Evolutionary conservation across 30 jellyfish, hydroid and myxozoan genomes (phyloP), one percentile per base, ranked within the genome.

Genomic region (Phacellophora camtschatica): DNA sequence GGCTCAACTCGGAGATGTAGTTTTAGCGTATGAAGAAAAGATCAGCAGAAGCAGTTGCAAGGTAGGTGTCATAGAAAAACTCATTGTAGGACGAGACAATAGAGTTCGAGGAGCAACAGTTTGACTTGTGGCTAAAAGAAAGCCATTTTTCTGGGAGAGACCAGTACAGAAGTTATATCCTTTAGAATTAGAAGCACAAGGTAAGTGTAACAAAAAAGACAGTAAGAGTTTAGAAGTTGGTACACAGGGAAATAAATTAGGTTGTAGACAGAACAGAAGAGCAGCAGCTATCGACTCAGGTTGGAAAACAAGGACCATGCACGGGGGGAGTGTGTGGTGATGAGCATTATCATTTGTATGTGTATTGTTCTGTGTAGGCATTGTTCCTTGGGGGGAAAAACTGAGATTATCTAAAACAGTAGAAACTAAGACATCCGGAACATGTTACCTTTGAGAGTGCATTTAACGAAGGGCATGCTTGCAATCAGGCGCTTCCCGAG

Each of bases 321-420:
- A 10, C 20, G 67, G 67, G 67, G 67, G 67, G 67, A 53, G 67
- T 53, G 67, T 53, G 67, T 53, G 67, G 67, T 8, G 67, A 27
- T 10, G 67, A 19, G 67, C 67, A 41, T 41, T 41, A 41, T 41
- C 1, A 18, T 41, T 41, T n/a, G n/a, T n/a, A n/a, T n/a, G n/a
- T n/a, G n/a, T n/a, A n/a, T n/a, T n/a, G n/a, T n/a, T n/a, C n/a
- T n/a, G n/a, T n/a, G n/a, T n/a, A n/a, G n/a, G n/a, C n/a, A n/a
- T n/a, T n/a, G n/a, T n/a, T n/a, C n/a, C n/a, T n/a, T n/a, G n/a
- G n/a, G n/a, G n/a, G n/a, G n/a, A n/a, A n/a, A n/a, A n/a, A n/a
- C n/a, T n/a, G n/a, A n/a, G n/a, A n/a, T n/a, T n/a, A n/a, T n/a
- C n/a, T n/a, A n/a, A n/a, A n/a, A n/a, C n/a, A n/a, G n/a, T n/a